A percentile compares a stretch with the other conserved stretches of the same genome.
These are phyloP conservation scores for Balearica regulorum DNA, from an alignment of 2,797 vertebrate genomes.

Conservation along the genomic window DNA sequence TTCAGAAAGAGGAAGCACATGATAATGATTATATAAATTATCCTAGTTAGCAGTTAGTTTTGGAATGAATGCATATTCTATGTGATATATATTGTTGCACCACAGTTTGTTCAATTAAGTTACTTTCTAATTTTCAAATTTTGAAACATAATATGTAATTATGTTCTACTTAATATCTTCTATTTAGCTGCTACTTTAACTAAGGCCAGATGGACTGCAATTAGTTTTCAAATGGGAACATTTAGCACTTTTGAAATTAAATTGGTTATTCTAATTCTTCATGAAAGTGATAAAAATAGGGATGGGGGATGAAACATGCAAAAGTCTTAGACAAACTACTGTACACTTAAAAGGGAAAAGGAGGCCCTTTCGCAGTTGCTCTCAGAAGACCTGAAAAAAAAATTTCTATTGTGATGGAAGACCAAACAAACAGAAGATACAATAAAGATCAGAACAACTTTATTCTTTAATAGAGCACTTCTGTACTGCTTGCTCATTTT, in stretches of 20 bases:
- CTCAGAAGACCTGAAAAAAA: background rate
- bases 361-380: background rate
- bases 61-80: background rate
- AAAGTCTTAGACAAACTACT: background rate
- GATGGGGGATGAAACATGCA: background rate
- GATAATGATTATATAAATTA: slow-evolving; percentile 20
- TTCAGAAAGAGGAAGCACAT: background rate
- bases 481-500: background rate
- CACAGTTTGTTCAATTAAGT: background rate
- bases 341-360: background rate
- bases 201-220: slow-evolving; percentile 6
- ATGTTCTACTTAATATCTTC: slow-evolving; percentile 10
- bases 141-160: background rate
- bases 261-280: background rate
- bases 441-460: background rate
- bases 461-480: background rate
- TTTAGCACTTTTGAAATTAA: background rate
- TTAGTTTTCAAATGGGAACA: slow-evolving; percentile 1
- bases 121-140: slow-evolving; percentile 23
- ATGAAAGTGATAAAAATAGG: background rate
- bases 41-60: background rate
- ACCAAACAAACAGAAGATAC: background rate
- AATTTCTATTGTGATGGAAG: background rate
- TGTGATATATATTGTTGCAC: background rate
- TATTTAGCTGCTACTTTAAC: background rate